A percentile compares a stretch with the other conserved stretches of the same genome.
Evolutionary conservation across 2,888 invertebrate species (phyloP).

Genomic region (Cyclophora albipunctata): DNA sequence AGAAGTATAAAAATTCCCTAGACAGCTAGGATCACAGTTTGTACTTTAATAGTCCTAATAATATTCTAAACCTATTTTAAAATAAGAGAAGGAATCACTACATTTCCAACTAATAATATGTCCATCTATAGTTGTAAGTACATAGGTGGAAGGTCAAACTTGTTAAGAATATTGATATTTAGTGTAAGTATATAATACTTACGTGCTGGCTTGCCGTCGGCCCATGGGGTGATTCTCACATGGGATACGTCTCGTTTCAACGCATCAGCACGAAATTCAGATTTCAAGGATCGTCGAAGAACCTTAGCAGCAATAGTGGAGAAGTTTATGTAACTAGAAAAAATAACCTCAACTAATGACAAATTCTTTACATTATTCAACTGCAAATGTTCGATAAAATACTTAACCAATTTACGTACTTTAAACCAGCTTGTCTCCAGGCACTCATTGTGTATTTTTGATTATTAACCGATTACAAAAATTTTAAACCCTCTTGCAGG

Average conservation of each 20-base stretch:
- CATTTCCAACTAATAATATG: too few species aligned
- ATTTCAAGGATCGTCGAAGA: slow-evolving; percentile 86
- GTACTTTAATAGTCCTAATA: too few species aligned
- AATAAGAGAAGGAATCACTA: too few species aligned
- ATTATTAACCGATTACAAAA: not conserved
- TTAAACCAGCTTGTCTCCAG: slow-evolving; percentile 90
- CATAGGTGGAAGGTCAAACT: too few species aligned
- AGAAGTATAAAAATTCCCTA: too few species aligned
- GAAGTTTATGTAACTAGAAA: slow-evolving; percentile 93
- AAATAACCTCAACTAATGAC: slow-evolving; percentile 21
- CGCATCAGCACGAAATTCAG: slow-evolving; percentile 83
- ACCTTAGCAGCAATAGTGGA: slow-evolving; percentile 94
- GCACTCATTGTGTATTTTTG: slow-evolving; percentile 77
- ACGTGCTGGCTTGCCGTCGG: slow-evolving; percentile 90
- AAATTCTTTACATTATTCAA: not conserved
- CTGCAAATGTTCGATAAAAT: not conserved
- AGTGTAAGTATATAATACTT: slow-evolving; percentile 52
- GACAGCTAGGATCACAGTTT: too few species aligned
- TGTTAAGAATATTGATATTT: too few species aligned
- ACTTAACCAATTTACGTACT: slow-evolving; percentile 72
- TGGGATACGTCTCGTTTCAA: slow-evolving; percentile 82
- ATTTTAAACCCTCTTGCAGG: not conserved
- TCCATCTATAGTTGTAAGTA: too few species aligned
- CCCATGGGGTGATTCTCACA: slow-evolving; percentile 91
- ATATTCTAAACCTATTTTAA: too few species aligned